Evolutionary conservation across 2,113 vertebrate species (phyloP).

Genomic region (Psammodynastes pulverulentus): DNA sequence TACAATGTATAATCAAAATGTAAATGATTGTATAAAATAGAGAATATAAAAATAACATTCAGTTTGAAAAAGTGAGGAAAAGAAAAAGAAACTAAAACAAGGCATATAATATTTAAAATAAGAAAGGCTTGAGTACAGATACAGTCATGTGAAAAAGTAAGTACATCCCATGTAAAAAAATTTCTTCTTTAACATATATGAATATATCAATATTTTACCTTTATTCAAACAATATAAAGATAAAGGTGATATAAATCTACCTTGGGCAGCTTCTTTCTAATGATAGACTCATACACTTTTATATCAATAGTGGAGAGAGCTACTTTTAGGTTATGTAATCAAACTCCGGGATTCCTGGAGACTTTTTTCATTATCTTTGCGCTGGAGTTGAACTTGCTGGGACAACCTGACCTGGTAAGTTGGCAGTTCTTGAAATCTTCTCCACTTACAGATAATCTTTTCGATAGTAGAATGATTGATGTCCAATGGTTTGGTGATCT

Average conservation of each 20-base stretch:
- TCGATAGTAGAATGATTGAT: background rate
- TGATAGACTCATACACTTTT: background rate
- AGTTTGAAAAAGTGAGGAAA: background rate
- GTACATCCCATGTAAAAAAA: background rate
- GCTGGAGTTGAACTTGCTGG: background rate
- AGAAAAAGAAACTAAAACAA: background rate
- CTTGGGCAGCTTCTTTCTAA: background rate
- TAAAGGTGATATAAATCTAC: background rate
- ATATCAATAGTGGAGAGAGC: background rate
- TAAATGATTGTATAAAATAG: background rate
- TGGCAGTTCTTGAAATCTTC: background rate
- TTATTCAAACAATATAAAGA: background rate
- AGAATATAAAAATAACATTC: background rate
- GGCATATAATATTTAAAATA: background rate
- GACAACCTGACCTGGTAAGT: background rate
- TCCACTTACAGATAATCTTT: background rate
- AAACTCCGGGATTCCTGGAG: background rate
- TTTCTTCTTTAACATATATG: background rate
- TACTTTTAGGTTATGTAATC: background rate
- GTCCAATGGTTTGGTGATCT: background rate
- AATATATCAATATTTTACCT: background rate
- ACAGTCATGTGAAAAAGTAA: background rate
- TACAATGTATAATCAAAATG: background rate
- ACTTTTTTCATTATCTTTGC: background rate
- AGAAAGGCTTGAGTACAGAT: background rate